Evolutionary conservation across 2,797 vertebrate species (phyloP).

Genomic region (Glossophaga mutica): DNA sequence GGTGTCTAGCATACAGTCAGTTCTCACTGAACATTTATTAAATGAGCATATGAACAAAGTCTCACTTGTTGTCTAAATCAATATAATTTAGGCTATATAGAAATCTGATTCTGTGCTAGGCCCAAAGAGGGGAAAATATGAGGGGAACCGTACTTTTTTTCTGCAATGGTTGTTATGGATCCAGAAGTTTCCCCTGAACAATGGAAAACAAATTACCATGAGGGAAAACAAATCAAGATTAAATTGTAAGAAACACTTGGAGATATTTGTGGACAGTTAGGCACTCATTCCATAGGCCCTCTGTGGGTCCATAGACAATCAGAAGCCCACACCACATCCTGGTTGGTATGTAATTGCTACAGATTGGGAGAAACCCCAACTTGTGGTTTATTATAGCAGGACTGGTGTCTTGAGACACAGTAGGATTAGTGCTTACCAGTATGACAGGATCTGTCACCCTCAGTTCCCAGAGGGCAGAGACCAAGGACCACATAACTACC

Average conservation of each 20-base stretch:
- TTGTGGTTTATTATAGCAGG: neutral
- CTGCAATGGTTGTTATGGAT: neutral
- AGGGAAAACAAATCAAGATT: constrained; percentile 52
- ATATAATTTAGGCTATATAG: neutral
- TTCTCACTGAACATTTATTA: neutral
- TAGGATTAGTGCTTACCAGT: neutral
- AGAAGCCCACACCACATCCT: neutral
- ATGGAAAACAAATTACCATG: constrained; percentile 18
- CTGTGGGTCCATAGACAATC: neutral
- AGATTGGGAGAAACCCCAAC: neutral
- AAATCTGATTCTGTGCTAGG: neutral
- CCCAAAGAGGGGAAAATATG: neutral
- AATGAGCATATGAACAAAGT: constrained; percentile 25
- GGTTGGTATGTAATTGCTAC: neutral
- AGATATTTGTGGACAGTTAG: neutral
- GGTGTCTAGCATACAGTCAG: neutral
- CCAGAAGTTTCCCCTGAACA: neutral
- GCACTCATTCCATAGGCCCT: neutral
- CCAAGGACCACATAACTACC: constrained; percentile 18
- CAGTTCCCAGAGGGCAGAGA: constrained; percentile 40
- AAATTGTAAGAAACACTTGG: constrained; percentile 47
- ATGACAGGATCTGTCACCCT: constrained; percentile 11
- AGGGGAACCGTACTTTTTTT: constrained; percentile 15
- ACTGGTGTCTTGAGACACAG: neutral
- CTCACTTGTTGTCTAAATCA: neutral